phyloP scores from a whole-genome alignment of 1,140 invertebrate species.

The Harpegnathos saltator region DNA sequence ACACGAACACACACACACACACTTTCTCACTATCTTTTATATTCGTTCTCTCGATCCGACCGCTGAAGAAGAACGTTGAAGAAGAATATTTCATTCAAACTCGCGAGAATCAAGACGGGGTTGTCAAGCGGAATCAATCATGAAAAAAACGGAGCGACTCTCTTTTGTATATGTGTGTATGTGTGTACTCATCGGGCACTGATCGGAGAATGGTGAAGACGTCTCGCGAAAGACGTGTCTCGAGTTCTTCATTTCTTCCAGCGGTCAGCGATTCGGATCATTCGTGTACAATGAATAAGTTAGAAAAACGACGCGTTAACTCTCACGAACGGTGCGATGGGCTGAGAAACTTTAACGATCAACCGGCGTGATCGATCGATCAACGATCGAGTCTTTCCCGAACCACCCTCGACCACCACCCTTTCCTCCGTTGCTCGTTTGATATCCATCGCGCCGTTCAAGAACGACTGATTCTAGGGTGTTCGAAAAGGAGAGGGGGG shows the following conservation, averaged over 20 bases:
- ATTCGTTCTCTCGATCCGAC: slow-evolving; percentile 44
- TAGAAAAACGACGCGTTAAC: slow-evolving; percentile 15
- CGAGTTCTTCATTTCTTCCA: slow-evolving; percentile 1
- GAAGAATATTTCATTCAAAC: slow-evolving; percentile 66
- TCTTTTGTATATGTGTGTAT: no score
- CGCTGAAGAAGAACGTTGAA: slow-evolving; percentile 62
- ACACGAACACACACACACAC: slow-evolving; percentile 7
- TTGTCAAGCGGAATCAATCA: slow-evolving; percentile 37
- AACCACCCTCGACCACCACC: no score
- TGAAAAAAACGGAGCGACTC: slow-evolving; percentile 14
- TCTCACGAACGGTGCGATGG: neutral
- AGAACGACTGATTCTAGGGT: slow-evolving; percentile 29
- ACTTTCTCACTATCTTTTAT: slow-evolving; percentile 17
- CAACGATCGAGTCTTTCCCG: no score
- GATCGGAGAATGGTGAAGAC: neutral
- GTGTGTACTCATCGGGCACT: no score
- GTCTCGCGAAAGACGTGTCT: neutral
- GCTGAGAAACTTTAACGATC: slow-evolving; percentile 4
- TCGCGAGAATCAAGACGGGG: slow-evolving; percentile 63
- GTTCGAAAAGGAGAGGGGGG: slow-evolving; percentile 32
- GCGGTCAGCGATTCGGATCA: neutral
- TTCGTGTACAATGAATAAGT: neutral
- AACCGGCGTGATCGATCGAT: neutral
- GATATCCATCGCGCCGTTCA: neutral
- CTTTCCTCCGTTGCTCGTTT: neutral